These are phyloP conservation scores for Candoia aspera DNA, from an alignment of 2,113 vertebrate genomes.

Conservation along the genomic window DNA sequence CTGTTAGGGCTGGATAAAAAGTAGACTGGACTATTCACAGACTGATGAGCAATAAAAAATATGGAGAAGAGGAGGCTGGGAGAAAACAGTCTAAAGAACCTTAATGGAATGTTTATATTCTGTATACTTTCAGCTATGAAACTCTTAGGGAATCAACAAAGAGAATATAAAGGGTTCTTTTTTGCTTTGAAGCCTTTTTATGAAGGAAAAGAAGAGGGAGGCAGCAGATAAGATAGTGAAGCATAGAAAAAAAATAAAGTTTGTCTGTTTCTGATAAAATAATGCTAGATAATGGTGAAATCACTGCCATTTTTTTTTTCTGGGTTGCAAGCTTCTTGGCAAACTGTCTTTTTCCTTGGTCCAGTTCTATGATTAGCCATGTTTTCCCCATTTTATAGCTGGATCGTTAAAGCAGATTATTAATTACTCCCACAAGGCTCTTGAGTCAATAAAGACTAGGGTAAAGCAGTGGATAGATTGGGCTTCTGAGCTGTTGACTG, in stretches of 20 bases:
- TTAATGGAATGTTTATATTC: not conserved
- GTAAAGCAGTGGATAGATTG: not conserved
- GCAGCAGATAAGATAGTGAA: not conserved
- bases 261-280: conserved; percentile 2
- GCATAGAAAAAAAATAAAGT: not conserved
- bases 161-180: not conserved
- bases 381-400: not conserved
- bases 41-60: not conserved
- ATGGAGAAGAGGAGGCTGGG: not conserved
- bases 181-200: not conserved
- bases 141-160: not conserved
- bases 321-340: not conserved
- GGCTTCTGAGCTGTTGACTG: not conserved
- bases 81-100: not conserved
- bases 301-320: not conserved
- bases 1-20: not conserved
- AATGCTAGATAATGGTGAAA: not conserved
- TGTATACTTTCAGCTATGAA: not conserved
- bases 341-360: not conserved
- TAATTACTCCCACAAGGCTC: not conserved
- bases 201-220: not conserved
- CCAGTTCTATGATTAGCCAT: not conserved
- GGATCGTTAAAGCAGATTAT: not conserved
- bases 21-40: not conserved
- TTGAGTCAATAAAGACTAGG: not conserved